These are phyloP conservation scores for Periophthalmus modestus DNA, from an alignment of 2,113 vertebrate genomes.

Conservation along the genomic window DNA sequence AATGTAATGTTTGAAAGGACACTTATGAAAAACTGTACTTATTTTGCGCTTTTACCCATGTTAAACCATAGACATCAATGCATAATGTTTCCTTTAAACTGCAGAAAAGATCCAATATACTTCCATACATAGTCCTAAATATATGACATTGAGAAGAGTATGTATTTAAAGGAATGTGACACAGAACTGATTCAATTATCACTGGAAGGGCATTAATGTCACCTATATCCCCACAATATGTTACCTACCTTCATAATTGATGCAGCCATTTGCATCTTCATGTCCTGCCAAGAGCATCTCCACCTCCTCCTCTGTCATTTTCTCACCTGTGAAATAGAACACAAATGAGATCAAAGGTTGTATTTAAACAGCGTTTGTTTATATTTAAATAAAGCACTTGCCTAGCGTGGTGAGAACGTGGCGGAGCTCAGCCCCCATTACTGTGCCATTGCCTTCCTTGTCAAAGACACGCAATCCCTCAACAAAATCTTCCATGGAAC, in stretches of 20 bases:
- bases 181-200: background rate
- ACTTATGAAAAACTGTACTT: no score
- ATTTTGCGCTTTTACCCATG: no score
- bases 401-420: conserved; percentile 93
- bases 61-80: no score
- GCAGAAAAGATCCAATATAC: background rate
- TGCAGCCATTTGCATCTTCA: conserved; percentile 93
- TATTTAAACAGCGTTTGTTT: background rate
- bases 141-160: conserved; percentile 5
- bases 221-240: background rate
- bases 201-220: background rate
- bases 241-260: conserved; percentile 92
- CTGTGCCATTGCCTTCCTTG: conserved; percentile 94
- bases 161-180: background rate
- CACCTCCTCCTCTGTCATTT: conserved; percentile 94
- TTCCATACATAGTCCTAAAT: no score
- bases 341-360: background rate
- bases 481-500: conserved; percentile 91
- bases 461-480: conserved; percentile 94
- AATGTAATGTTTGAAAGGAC: background rate
- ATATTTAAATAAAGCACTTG: conserved; percentile 47
- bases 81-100: background rate
- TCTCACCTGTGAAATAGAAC: conserved; percentile 81
- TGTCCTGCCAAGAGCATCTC: conserved; percentile 90
- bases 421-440: conserved; percentile 94